These are phyloP conservation scores for Marcusenius ussheri DNA, from an alignment of 2,113 vertebrate species.

Conservation along the genomic window DNA sequence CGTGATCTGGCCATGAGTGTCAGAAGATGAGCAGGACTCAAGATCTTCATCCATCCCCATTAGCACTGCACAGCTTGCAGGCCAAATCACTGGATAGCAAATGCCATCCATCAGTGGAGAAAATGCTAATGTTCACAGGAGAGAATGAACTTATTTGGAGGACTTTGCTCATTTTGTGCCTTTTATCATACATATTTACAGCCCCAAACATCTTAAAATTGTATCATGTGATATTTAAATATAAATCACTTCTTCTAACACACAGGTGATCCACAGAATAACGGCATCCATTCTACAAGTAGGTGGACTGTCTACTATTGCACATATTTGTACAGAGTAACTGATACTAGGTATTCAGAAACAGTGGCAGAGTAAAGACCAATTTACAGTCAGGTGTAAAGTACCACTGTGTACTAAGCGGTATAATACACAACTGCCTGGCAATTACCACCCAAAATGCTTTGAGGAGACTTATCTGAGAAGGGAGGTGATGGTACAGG, in stretches of 20 bases:
- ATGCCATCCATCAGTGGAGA: background rate
- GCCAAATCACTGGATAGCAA: background rate
- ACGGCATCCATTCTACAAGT: background rate
- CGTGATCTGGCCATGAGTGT: background rate
- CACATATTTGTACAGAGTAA: background rate
- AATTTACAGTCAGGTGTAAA: background rate
- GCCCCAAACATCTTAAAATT: background rate
- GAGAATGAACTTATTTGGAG: background rate
- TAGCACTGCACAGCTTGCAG: background rate
- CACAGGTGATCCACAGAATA: background rate
- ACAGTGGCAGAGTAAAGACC: background rate
- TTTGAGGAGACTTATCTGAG: background rate
- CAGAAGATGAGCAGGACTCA: conserved; percentile 10
- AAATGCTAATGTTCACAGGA: background rate
- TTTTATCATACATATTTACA: background rate
- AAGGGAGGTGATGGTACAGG: background rate
- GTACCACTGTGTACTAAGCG: background rate
- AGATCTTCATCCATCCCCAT: conserved; percentile 34
- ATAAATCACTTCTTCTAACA: background rate
- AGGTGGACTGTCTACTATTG: background rate
- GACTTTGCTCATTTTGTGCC: background rate
- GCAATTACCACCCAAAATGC: background rate
- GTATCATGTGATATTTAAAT: background rate
- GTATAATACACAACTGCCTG: background rate
- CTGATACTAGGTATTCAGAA: background rate